Evolutionary conservation across 2,888 invertebrate species (phyloP).

Genomic region (Fragum fragum): DNA sequence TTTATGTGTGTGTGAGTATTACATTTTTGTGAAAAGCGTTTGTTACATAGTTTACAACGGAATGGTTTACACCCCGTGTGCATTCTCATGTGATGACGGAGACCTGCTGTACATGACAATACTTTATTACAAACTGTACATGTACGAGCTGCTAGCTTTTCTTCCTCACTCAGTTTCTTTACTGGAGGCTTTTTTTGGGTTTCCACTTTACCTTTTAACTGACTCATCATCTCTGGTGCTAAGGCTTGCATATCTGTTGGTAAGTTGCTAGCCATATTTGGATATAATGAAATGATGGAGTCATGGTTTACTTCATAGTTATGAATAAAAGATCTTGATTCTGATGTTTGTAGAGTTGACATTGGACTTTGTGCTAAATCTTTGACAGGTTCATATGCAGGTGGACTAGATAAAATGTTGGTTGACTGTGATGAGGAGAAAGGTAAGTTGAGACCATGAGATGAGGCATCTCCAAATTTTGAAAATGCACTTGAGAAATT

Average conservation of each 20-base stretch:
- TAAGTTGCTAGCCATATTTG: constrained; percentile 15
- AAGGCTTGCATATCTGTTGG: neutral
- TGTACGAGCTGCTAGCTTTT: constrained; percentile 37
- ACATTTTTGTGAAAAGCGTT: constrained; percentile 62
- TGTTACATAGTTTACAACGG: constrained; percentile 51
- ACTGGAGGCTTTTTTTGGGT: constrained; percentile 29
- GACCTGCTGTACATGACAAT: constrained; percentile 53
- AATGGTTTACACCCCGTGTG: constrained; percentile 61
- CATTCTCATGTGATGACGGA: constrained; percentile 60
- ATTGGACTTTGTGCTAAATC: neutral
- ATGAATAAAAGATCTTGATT: neutral
- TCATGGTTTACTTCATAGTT: neutral
- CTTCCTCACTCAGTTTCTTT: constrained; percentile 46
- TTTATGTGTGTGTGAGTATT: constrained; percentile 63
- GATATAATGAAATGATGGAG: neutral
- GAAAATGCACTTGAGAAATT: constrained; percentile 60
- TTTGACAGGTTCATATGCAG: constrained; percentile 8
- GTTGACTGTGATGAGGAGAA: constrained; percentile 9
- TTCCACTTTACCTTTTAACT: constrained; percentile 5
- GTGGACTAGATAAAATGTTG: constrained; percentile 16
- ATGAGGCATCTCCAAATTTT: constrained; percentile 18
- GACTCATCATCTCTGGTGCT: neutral
- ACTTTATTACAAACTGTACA: constrained; percentile 50
- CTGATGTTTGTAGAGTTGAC: neutral
- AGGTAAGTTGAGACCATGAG: constrained; percentile 23